A percentile compares a stretch with the other conserved stretches of the same genome.
phyloP scores from a whole-genome alignment of 2,113 vertebrate species.

The Bos taurus region ARS-UCD2.0 NC_037332.1:108372501-108373000 shows the following conservation, averaged over 20 bases:
- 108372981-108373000: slow-evolving; percentile 48
- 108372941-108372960: slow-evolving; percentile 32
- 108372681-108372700: neutral
- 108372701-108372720: neutral
- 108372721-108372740: slow-evolving; percentile 46
- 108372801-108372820: neutral
- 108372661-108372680: neutral
- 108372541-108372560: neutral
- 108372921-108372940: slow-evolving; percentile 51
- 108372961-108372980: neutral
- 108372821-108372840: slow-evolving; percentile 31
- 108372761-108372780: slow-evolving; percentile 16
- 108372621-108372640: neutral
- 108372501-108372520: slow-evolving; percentile 5
- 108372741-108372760: slow-evolving; percentile 15
- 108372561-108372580: neutral
- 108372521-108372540: neutral
- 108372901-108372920: slow-evolving; percentile 59
- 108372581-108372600: neutral
- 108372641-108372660: neutral
- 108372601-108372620: neutral
- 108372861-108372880: slow-evolving; percentile 26
- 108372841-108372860: slow-evolving; percentile 22
- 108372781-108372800: neutral
- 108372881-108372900: slow-evolving; percentile 62